phyloP scores from a whole-genome alignment of 2,888 invertebrate species.

The Atethmia centrago region DNA sequence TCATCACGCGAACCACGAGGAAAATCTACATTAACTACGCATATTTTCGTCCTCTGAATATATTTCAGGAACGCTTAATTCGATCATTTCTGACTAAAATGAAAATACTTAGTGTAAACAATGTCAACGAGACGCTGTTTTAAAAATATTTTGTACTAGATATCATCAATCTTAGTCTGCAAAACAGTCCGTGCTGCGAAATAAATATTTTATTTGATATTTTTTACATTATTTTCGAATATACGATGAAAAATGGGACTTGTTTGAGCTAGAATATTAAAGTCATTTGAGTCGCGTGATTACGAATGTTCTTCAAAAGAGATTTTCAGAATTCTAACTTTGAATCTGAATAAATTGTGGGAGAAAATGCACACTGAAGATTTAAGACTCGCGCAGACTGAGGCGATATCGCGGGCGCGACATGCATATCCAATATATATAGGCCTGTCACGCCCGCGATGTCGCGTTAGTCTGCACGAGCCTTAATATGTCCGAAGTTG shows the following conservation, averaged over 20 bases:
- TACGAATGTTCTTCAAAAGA: not conserved
- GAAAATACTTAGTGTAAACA: constrained; percentile 24
- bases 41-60: constrained; percentile 22
- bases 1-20: not conserved
- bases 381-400: too few species aligned
- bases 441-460: too few species aligned
- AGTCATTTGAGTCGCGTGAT: constrained; percentile 12
- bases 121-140: constrained; percentile 14
- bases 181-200: constrained; percentile 29
- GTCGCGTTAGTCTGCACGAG: too few species aligned
- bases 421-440: too few species aligned
- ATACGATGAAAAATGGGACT: constrained; percentile 51
- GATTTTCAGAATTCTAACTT: not conserved
- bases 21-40: not conserved
- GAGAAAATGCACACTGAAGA: not conserved
- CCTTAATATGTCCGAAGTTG: not conserved
- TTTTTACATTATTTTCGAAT: constrained; percentile 53
- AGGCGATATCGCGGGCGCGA: too few species aligned
- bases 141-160: constrained; percentile 44
- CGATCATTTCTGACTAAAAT: constrained; percentile 50
- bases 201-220: constrained; percentile 57
- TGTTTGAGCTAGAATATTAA: constrained; percentile 40
- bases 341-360: not conserved
- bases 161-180: constrained; percentile 57
- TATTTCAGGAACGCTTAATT: constrained; percentile 41